These are phyloP conservation scores for Neodiprion virginianus DNA, from an alignment of 1,140 invertebrate species.

Conservation along the genomic window DNA sequence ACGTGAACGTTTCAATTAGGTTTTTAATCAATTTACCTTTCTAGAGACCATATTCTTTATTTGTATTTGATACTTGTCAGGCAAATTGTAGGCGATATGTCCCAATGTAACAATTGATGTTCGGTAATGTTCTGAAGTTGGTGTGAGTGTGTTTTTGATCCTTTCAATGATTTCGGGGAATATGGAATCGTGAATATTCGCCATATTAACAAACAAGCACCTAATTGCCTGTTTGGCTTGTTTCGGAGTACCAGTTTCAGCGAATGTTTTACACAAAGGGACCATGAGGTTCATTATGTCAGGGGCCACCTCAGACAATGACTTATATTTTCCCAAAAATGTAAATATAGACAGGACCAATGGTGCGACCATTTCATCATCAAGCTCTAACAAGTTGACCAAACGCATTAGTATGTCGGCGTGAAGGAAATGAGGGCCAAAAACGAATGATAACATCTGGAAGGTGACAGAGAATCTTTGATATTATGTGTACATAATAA, in stretches of 20 bases:
- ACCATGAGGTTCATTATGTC: conserved; percentile 76
- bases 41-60: conserved; percentile 95
- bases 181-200: conserved; percentile 78
- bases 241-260: conserved; percentile 87
- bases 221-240: conserved; percentile 96
- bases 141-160: conserved; percentile 76
- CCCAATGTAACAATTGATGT: conserved; percentile 93
- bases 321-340: conserved; percentile 87
- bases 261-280: conserved; percentile 86
- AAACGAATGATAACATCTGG: conserved; percentile 85
- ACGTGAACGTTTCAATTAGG: conserved; percentile 19
- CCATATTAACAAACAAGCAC: conserved; percentile 89
- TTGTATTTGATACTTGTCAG: conserved; percentile 85
- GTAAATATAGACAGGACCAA: conserved; percentile 83
- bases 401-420: conserved; percentile 83
- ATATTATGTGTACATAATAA: background rate
- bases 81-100: conserved; percentile 91
- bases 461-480: conserved; percentile 32
- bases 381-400: conserved; percentile 77
- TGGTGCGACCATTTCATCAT: conserved; percentile 85
- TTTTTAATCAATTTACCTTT: conserved; percentile 66
- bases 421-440: conserved; percentile 90
- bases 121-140: conserved; percentile 84
- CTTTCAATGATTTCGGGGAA: conserved; percentile 89
- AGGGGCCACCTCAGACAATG: conserved; percentile 77